Percentiles rank a stretch among this genome's conserved stretches.
Evolutionary conservation across 1,140 invertebrate genomes (phyloP).

Genomic region (Nixonia krombeini): DNA sequence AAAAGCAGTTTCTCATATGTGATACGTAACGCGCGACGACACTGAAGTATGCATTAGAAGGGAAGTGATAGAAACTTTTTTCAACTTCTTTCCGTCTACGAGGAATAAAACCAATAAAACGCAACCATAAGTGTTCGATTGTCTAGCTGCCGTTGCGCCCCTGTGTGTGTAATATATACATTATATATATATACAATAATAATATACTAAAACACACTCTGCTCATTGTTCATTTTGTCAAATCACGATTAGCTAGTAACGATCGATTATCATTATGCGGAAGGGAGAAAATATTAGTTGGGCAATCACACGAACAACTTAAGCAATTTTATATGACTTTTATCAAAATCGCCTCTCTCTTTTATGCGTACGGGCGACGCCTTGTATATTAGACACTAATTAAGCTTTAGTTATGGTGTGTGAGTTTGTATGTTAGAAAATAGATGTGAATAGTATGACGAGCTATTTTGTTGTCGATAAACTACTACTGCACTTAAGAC

Average conservation of each 20-base stretch:
- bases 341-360: constrained; percentile 55
- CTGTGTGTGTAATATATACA: constrained; percentile 49
- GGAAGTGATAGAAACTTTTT: constrained; percentile 1
- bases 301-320: constrained; percentile 62
- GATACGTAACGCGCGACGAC: too few species aligned
- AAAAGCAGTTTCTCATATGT: too few species aligned
- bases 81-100: not conserved
- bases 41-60: too few species aligned
- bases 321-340: constrained; percentile 68
- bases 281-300: constrained; percentile 42
- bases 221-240: constrained; percentile 56
- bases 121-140: constrained; percentile 69
- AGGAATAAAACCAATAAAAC: constrained; percentile 12
- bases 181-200: constrained; percentile 13
- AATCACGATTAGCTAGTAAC: constrained; percentile 20
- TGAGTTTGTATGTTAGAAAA: constrained; percentile 23
- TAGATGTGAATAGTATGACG: constrained; percentile 25
- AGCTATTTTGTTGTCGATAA: constrained; percentile 17
- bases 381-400: constrained; percentile 25
- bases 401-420: constrained; percentile 27
- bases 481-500: constrained; percentile 39
- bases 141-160: constrained; percentile 66
- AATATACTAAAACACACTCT: constrained; percentile 31
- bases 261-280: constrained; percentile 18
- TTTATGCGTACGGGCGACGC: constrained; percentile 21